Conservation (phyloP, 1,140 invertebrate genomes). For the Diachasma alloeum region DNA sequence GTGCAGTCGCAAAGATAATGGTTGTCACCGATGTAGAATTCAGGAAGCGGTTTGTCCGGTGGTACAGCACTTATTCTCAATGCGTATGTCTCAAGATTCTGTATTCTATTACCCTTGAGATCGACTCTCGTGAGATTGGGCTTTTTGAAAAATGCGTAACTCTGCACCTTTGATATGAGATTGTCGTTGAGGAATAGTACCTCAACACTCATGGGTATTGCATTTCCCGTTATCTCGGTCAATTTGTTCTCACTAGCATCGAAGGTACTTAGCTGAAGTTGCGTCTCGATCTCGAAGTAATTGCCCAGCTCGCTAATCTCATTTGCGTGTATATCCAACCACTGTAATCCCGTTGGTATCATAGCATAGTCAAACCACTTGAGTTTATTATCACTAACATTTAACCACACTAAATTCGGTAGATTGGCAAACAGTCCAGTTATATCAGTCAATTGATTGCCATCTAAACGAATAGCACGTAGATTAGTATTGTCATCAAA, state of each 20-base stretch:
- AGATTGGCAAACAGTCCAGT: conserved; percentile 85
- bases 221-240: conserved; percentile 84
- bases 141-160: conserved; percentile 93
- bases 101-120: conserved; percentile 84
- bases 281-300: conserved; percentile 87
- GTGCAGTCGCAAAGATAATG: conserved; percentile 90
- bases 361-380: conserved; percentile 91
- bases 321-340: conserved; percentile 90
- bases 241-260: conserved; percentile 87
- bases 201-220: conserved; percentile 88
- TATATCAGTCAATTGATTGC: conserved; percentile 87
- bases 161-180: conserved; percentile 85
- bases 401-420: conserved; percentile 88
- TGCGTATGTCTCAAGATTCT: conserved; percentile 85
- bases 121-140: conserved; percentile 88
- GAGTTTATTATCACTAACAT: conserved; percentile 89
- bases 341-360: conserved; percentile 87
- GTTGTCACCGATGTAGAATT: conserved; percentile 91
- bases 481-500: conserved; percentile 86
- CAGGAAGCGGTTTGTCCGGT: conserved; percentile 79
- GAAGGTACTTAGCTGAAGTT: conserved; percentile 82
- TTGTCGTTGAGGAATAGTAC: conserved; percentile 87
- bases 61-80: conserved; percentile 83
- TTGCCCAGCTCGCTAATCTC: conserved; percentile 88
- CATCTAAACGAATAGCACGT: conserved; percentile 86